Evolutionary conservation across 2,113 vertebrate species (phyloP).

Genomic region (Antechinus stuartii): DNA sequence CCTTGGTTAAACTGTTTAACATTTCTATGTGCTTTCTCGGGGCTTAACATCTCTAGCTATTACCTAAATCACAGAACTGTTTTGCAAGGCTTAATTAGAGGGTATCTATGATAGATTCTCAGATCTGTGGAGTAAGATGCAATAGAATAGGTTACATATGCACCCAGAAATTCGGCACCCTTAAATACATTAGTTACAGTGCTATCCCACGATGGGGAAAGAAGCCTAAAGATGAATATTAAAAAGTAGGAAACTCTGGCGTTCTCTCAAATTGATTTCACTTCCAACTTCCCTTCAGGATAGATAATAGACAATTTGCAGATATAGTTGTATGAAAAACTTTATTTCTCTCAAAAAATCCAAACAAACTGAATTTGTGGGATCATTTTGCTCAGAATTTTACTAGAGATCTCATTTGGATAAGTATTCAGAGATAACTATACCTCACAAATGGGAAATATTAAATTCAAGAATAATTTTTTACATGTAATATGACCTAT

Average conservation of each 20-base stretch:
- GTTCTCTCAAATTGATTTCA: constrained; percentile 14
- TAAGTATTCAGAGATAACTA: not conserved
- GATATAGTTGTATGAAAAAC: constrained; percentile 10
- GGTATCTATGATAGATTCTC: not conserved
- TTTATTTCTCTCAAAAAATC: not conserved
- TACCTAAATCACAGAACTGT: not conserved
- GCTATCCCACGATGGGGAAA: not conserved
- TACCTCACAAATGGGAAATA: not conserved
- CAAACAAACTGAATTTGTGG: not conserved
- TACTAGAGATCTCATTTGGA: constrained; percentile 11
- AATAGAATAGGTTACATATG: not conserved
- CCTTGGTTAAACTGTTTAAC: not conserved
- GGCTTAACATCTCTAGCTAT: not conserved
- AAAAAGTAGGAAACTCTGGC: not conserved
- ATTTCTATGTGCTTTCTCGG: not conserved
- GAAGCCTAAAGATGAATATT: not conserved
- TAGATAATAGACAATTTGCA: constrained; percentile 16
- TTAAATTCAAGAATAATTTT: constrained; percentile 12
- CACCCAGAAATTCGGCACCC: constrained; percentile 22
- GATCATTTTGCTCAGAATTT: constrained; percentile 33
- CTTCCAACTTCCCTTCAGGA: not conserved
- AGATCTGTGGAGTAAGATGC: not conserved
- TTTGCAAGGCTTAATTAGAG: not conserved
- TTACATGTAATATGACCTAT: not conserved
- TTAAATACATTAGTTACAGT: not conserved